Conservation (phyloP, 2,797 vertebrate genomes). For the Muscicapa comitata region DNA sequence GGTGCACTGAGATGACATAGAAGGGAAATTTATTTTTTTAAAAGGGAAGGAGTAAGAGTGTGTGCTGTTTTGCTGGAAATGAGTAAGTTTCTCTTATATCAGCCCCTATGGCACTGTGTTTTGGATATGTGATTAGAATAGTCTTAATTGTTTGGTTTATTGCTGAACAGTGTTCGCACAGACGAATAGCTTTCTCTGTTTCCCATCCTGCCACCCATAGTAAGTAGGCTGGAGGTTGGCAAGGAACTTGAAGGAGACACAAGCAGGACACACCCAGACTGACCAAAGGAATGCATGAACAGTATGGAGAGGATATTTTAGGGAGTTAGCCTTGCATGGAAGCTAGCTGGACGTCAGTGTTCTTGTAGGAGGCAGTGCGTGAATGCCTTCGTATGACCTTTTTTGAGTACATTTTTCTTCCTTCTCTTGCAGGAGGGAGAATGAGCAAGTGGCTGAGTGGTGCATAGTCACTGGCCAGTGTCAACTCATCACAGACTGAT, state of each 20-base stretch:
- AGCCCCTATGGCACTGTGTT: neutral
- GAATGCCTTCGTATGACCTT: neutral
- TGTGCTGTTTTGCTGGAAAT: neutral
- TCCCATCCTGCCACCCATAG: neutral
- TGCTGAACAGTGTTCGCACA: neutral
- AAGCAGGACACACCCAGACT: neutral
- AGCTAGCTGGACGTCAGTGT: neutral
- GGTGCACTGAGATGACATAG: neutral
- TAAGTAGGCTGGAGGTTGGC: rapidly evolving
- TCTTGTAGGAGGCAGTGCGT: neutral
- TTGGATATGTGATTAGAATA: neutral
- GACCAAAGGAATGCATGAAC: neutral
- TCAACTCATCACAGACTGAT: neutral
- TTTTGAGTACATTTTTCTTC: neutral
- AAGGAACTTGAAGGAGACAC: neutral
- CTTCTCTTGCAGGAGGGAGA: neutral
- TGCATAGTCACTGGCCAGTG: neutral
- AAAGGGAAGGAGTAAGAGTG: neutral
- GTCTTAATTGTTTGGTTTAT: neutral
- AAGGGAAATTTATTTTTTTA: neutral
- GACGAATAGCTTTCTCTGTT: neutral
- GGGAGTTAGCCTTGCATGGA: neutral
- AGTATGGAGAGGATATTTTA: neutral
- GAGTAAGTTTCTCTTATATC: neutral
- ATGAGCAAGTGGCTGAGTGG: neutral